Conservation (phyloP, 2,113 vertebrate species). For the Jaculus jaculus region DNA sequence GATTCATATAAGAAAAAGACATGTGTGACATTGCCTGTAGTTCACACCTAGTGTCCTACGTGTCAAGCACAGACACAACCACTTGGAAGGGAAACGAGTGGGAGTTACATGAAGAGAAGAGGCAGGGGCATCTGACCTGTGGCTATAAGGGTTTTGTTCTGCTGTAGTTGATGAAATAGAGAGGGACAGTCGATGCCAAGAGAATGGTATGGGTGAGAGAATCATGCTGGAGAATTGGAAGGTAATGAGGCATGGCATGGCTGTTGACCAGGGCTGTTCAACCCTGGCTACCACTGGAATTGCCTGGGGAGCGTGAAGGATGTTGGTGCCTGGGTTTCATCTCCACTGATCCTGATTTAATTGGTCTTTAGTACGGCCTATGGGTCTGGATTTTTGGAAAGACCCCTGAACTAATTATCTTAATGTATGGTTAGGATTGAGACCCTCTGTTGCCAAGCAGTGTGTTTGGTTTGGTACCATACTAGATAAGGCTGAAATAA, state of each 20-base stretch:
- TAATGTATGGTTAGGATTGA: background rate
- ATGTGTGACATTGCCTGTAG: background rate
- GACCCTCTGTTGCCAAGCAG: background rate
- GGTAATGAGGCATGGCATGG: background rate
- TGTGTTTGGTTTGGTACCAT: background rate
- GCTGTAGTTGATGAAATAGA: background rate
- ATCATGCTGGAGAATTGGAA: background rate
- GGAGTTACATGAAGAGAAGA: background rate
- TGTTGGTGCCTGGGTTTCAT: background rate
- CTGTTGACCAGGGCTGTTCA: background rate
- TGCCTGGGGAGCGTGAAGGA: background rate
- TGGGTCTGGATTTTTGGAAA: background rate
- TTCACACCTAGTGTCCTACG: background rate
- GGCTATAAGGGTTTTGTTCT: background rate
- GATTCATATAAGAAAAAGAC: background rate
- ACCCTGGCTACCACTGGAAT: background rate
- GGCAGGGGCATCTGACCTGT: background rate
- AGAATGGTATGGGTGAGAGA: background rate
- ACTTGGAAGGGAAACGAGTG: background rate
- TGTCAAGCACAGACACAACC: background rate
- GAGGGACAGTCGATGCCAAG: constrained; percentile 7
- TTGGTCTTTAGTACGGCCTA: background rate
- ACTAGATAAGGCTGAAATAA: background rate
- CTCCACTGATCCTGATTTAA: background rate
- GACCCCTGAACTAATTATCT: background rate